A percentile compares a stretch with the other conserved stretches of the same genome.
phyloP scores from a whole-genome alignment of 1,140 invertebrate species.

The Hesperophylax magnus region DNA sequence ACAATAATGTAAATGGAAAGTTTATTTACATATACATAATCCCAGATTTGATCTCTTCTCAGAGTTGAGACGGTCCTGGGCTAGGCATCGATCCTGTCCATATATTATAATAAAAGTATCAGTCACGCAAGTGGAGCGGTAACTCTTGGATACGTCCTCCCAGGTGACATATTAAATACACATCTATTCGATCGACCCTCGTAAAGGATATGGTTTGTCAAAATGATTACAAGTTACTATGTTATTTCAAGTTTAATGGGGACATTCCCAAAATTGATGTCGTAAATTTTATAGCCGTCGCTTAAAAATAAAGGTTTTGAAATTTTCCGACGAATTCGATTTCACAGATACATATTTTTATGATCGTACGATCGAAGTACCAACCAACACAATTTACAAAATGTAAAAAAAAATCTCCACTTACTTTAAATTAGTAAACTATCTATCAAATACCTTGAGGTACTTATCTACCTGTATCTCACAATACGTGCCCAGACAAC shows the following conservation, averaged over 20 bases:
- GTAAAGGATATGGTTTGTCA: slow-evolving; percentile 16
- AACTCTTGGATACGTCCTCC: slow-evolving; percentile 18
- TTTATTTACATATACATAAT: not conserved
- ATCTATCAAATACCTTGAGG: too few species aligned
- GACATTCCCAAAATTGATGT: not conserved
- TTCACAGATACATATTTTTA: too few species aligned
- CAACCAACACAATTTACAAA: too few species aligned
- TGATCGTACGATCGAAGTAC: too few species aligned
- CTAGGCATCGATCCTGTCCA: slow-evolving; percentile 14
- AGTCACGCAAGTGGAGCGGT: slow-evolving; percentile 15
- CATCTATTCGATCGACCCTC: slow-evolving; percentile 43
- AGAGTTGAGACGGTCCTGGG: not conserved
- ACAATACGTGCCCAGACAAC: too few species aligned
- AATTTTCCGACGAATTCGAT: too few species aligned
- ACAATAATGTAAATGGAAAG: too few species aligned
- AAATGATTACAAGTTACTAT: slow-evolving; percentile 8
- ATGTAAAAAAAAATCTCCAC: too few species aligned
- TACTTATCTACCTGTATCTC: too few species aligned
- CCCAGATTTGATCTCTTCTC: not conserved
- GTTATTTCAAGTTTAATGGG: slow-evolving; percentile 10
- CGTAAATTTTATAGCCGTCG: not conserved
- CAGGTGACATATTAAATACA: slow-evolving; percentile 50
- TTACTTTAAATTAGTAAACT: too few species aligned
- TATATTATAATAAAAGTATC: slow-evolving; percentile 55
- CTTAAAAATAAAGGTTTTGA: not conserved